Conservation (phyloP, 2,888 invertebrate genomes). For the Leptinotarsa juncta region DNA sequence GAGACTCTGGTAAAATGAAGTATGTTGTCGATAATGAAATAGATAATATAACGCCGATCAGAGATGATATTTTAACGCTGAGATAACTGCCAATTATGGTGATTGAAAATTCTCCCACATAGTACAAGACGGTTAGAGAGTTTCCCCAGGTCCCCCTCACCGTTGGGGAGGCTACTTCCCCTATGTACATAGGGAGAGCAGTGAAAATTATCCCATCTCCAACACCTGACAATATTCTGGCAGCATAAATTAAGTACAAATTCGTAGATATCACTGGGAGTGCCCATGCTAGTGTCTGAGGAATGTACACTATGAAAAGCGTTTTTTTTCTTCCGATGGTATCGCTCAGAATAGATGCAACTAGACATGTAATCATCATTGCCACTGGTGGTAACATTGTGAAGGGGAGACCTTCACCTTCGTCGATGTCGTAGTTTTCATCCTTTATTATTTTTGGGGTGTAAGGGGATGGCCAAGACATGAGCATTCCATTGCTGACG, state of each 20-base stretch:
- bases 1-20: conserved; percentile 31
- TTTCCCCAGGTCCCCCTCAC: conserved; percentile 58
- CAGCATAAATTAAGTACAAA: conserved; percentile 55
- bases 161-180: conserved; percentile 56
- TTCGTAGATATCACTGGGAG: conserved; percentile 49
- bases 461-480: conserved; percentile 59
- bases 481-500: conserved; percentile 49
- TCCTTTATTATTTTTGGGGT: conserved; percentile 56
- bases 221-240: conserved; percentile 54
- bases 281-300: conserved; percentile 52
- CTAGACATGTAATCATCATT: conserved; percentile 48
- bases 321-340: conserved; percentile 55
- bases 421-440: conserved; percentile 54
- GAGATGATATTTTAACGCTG: conserved; percentile 37
- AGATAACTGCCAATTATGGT: conserved; percentile 66
- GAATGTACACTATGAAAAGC: conserved; percentile 50
- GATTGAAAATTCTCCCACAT: conserved; percentile 54
- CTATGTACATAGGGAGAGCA: conserved; percentile 56
- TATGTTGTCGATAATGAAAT: conserved; percentile 46
- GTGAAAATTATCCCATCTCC: conserved; percentile 53
- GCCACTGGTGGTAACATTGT: conserved; percentile 57
- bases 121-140: conserved; percentile 47
- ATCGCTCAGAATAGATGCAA: conserved; percentile 53
- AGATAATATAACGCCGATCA: conserved; percentile 44
- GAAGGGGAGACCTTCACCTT: conserved; percentile 58